These are phyloP conservation scores for Cantharis lateralis DNA, from an alignment of 2,888 invertebrate species.

Conservation along the genomic window DNA sequence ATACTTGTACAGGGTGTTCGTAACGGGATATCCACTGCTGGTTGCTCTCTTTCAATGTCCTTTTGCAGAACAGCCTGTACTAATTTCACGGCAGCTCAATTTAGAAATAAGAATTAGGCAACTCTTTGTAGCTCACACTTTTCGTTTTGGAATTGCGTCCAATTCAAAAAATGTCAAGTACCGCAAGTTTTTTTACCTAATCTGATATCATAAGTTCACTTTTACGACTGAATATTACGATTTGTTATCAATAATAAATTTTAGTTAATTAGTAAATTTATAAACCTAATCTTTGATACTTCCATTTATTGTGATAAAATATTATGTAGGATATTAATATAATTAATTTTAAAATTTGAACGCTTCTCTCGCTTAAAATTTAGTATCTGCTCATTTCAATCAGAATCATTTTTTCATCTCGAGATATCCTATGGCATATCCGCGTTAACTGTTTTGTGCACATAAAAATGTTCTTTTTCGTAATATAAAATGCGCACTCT, in stretches of 20 bases:
- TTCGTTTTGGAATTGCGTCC: too few relatives aligned
- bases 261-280: slow-evolving; percentile 17
- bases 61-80: not conserved
- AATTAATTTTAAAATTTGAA: not conserved
- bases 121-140: not conserved
- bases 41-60: not conserved
- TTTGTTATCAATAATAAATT: slow-evolving; percentile 11
- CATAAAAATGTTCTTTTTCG: not conserved
- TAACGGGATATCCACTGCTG: not conserved
- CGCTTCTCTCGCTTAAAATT: slow-evolving; percentile 1
- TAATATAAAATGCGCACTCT: not conserved
- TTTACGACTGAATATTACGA: slow-evolving; percentile 20
- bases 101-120: not conserved
- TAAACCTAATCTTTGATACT: slow-evolving; percentile 24
- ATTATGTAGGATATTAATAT: slow-evolving; percentile 17
- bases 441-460: not conserved
- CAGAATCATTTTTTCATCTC: not conserved
- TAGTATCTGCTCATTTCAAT: not conserved
- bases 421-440: not conserved
- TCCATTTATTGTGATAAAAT: slow-evolving; percentile 31
- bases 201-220: slow-evolving; percentile 3
- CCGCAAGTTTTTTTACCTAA: not conserved
- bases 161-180: not conserved
- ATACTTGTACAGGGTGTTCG: not conserved
- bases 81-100: not conserved